Conservation (phyloP, 2,888 invertebrate species). For the Cephus spinipes region DNA sequence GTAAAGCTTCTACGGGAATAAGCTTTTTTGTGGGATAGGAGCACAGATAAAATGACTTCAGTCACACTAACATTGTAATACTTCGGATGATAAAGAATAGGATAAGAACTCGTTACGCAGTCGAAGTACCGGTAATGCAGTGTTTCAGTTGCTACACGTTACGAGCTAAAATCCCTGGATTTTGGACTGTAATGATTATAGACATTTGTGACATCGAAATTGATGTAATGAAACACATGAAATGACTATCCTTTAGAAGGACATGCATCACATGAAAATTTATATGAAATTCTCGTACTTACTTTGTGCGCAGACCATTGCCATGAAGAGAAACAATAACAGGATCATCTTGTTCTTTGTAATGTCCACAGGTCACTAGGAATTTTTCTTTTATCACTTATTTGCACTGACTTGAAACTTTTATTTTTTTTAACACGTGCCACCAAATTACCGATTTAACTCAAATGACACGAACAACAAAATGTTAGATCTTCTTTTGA, state of each 20-base stretch:
- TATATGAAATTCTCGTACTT: constrained; percentile 18
- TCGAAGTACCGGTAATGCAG: not conserved
- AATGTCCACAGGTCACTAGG: constrained; percentile 5
- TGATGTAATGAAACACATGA: too few species aligned
- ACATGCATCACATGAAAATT: not conserved
- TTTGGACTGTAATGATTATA: not conserved
- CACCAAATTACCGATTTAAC: not conserved
- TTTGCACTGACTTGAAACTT: not conserved
- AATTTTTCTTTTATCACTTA: not conserved
- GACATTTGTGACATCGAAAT: not conserved
- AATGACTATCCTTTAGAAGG: too few species aligned
- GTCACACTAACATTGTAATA: not conserved
- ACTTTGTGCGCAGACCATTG: constrained; percentile 34
- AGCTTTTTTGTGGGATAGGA: not conserved
- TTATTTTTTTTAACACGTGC: not conserved
- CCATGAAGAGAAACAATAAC: constrained; percentile 23
- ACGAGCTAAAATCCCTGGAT: not conserved
- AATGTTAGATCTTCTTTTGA: not conserved
- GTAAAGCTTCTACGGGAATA: not conserved
- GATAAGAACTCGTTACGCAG: not conserved
- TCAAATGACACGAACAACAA: not conserved
- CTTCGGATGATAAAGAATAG: not conserved
- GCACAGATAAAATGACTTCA: not conserved
- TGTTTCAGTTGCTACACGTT: not conserved
- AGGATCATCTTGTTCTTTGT: constrained; percentile 16